Evolutionary conservation across 2,797 vertebrate species (phyloP), one percentile per base, ranked within the genome.

Genomic region (Mionectes olivaceus): DNA sequence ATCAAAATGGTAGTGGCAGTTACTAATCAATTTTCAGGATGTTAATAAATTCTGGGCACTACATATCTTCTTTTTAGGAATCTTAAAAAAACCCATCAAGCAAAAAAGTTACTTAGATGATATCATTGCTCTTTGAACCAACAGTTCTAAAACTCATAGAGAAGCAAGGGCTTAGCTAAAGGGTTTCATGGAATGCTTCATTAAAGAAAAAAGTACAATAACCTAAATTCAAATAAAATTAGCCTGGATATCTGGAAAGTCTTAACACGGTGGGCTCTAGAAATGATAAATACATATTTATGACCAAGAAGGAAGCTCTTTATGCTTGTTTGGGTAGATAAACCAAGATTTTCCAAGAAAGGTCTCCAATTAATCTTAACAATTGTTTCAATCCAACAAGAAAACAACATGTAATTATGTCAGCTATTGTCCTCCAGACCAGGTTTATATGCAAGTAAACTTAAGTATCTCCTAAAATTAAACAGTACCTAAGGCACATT

Each of bases 41-140:
- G 23, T 55, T 70, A 53, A 56, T 37, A 57, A 63, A 73, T 30
- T 25, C 33, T 28, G 28, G 27, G 47, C 19, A 50, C 25, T 60
- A 22, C 7, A 24, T 32, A 24, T 76, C 11, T 35, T 56, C n/a
- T 52, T 61, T 35, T 41, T 23, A 22, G 0, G 3, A 64, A 50
- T 44, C n/a, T 79, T 55, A 33, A 35, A 77, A 13, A n/a, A 39
- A 19, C 5, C 1, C 32, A 65, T 3, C 7, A 28, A 85, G 23
- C 8, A 22, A 61, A 53, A 19, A 57, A 43, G 1, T 11, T 65
- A 39, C 25, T 50, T 19, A 61, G 43, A 11, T 0, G 0, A 74
- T 68, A 63, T 37, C 1, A 1, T 25, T 68, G 43, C 4, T 76
- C 23, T 89, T 69, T 46, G 53, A 85, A 55, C 35, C 5, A 21